phyloP scores from a whole-genome alignment of 2,797 vertebrate genomes.

The Poeciliopsis presidionis region DNA sequence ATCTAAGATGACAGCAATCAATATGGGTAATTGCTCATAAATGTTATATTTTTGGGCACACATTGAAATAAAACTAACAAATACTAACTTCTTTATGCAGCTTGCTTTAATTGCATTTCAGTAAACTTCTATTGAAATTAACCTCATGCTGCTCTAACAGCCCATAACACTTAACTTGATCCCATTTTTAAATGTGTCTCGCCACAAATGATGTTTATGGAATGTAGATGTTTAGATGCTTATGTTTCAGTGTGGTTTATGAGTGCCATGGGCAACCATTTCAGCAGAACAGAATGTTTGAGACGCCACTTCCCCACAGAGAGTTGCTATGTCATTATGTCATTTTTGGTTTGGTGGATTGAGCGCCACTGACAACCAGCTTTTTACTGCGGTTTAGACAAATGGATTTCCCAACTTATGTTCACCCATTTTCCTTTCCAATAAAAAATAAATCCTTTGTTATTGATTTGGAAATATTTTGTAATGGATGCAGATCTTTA shows the following conservation, averaged over 20 bases:
- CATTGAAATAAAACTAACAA: neutral
- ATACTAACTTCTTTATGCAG: no score
- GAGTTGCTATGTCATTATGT: neutral
- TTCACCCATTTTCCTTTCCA: neutral
- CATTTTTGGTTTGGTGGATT: neutral
- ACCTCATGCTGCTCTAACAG: neutral
- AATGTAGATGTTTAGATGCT: constrained; percentile 11
- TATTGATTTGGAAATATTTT: neutral
- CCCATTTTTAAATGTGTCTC: neutral
- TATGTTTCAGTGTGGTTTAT: constrained; percentile 58
- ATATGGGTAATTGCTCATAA: neutral
- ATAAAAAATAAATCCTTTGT: neutral
- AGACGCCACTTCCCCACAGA: constrained; percentile 48
- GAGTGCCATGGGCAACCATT: constrained; percentile 39
- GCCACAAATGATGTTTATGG: constrained; percentile 1
- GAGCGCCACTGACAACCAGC: neutral
- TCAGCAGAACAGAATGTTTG: constrained; percentile 34
- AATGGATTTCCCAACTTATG: neutral
- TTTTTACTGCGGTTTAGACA: neutral
- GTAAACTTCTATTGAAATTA: neutral
- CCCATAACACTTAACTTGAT: neutral
- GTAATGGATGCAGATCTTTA: neutral
- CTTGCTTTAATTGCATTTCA: neutral
- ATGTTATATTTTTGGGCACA: neutral
- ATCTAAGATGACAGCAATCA: neutral